Evolutionary conservation across 2,113 vertebrate genomes (phyloP), one percentile per base, ranked within the genome.

Genomic region (Cheilinus undulatus): DNA sequence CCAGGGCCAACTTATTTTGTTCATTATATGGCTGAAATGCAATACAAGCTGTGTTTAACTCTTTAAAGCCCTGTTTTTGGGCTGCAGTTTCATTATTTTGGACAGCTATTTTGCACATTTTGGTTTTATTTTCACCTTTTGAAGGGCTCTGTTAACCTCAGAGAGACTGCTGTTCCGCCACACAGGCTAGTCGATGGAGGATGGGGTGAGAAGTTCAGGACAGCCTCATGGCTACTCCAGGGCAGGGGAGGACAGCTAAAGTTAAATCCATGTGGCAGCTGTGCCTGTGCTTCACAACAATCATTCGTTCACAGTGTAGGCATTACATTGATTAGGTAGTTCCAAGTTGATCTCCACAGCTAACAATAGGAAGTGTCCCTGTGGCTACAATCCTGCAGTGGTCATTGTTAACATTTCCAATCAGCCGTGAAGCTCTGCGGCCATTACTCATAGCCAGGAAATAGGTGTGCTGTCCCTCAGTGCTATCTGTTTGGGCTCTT

Each of bases 191-290:
- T 34, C 22, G 53, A 56, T 51, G 23, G 54, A 42, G 28, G 50
- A 32, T 23, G 42, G 58, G 50, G 42, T 53, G 56, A 67, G 64
- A 68, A 73, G 83, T 76, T 84, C 72, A 82, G 72, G 64, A 67
- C 46, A 65, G 64, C 69, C 56, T 57, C 53, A 0, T 43, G 0
- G 24, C 38, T 13, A 24, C 65, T 80, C 20, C 32, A 9, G 56
- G 53, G 42, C 63, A 62, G 48, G 58, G 14, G 36, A 69, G 64
- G 67, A 68, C 62, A 58, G 51, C 60, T 12, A 3, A n/a, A 64
- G 52, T 58, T 78, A 24, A 80, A 73, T 76, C 43, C 50, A 32
- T 43, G 71, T 34, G 30, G 56, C 49, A 54, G 32, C 61, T 59
- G 53, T 7, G 0, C 2, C 15, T 64, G 53, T 49, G 36, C 60